Evolutionary conservation across 2,888 invertebrate genomes (phyloP), one percentile per base, ranked within the genome.

Genomic region (Elmis aenea): DNA sequence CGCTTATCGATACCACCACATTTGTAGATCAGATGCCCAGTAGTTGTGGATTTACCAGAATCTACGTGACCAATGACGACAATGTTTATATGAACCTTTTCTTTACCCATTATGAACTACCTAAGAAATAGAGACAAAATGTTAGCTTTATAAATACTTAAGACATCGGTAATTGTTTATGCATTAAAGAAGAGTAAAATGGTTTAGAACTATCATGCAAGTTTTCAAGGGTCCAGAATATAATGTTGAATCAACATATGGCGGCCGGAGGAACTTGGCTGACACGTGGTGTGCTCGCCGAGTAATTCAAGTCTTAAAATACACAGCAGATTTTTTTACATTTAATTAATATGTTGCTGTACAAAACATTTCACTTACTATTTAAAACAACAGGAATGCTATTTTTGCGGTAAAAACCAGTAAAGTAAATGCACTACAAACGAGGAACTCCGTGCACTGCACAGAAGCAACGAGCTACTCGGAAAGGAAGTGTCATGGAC

Each of bases 1-100:
- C 97, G 85, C 76, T 97, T 96, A 82, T 97, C 97, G 73, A 99
- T 99, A 77, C 97, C 97, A 74, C 97, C 97, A 72, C 97, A 97
- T 83, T 97, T 97, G 87, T 94, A 97, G 78, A 96, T 96, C 77
- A 96, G 81, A 74, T 97, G 96, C 59, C 96, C 96, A 61, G 93
- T 94, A 67, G 93, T 94, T 57, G 96, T 87, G 63, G 96, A 96
- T 80, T 97, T 96, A 72, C 96, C 96, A 66, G 96, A 96, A 81
- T 97, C 96, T 81, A 96, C 96, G 81, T 96, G 96, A 76, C 96
- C 96, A 71, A 96, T 97, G 71, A 96, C 96, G 74, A 96, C 96
- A 70, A 96, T 95, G 83, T 96, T 96, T 74, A 96, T 95, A 75
- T 96, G 95, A 75, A 80, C 76, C 85, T 96, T 96, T 78, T 96